Conservation (phyloP, 2,797 vertebrate genomes). For the Megalops cyprinoides region DNA sequence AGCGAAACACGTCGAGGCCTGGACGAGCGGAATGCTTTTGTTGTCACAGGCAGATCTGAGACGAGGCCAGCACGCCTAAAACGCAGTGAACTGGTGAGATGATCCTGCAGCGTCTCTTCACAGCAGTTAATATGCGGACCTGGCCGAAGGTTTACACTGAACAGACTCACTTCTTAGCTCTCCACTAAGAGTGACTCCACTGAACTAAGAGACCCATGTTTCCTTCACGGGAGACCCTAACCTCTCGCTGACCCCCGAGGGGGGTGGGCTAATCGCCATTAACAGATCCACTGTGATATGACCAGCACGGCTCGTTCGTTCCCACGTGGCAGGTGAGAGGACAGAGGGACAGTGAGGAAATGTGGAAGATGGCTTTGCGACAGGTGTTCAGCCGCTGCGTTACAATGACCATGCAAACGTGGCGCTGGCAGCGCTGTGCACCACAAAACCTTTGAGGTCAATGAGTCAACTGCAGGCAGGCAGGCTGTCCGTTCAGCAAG, state of each 20-base stretch:
- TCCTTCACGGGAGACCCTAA: neutral
- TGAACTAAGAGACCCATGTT: slow-evolving; percentile 8
- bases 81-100: neutral
- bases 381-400: neutral
- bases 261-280: neutral
- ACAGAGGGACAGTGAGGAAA: neutral
- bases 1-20: slow-evolving; percentile 18
- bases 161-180: neutral
- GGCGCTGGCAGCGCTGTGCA: neutral
- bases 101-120: neutral
- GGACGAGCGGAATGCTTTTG: slow-evolving; percentile 25
- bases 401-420: neutral
- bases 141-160: neutral
- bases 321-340: neutral
- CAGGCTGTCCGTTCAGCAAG: neutral
- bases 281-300: too few species aligned
- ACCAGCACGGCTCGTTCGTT: neutral
- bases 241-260: neutral
- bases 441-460: neutral
- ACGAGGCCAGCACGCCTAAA: neutral
- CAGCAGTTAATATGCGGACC: neutral
- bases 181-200: neutral
- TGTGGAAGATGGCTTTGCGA: neutral
- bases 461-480: neutral
- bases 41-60: neutral